A percentile compares a stretch with the other conserved stretches of the same genome.
Conservation (phyloP, 1,140 invertebrate species). For the Heliconius congener region DNA sequence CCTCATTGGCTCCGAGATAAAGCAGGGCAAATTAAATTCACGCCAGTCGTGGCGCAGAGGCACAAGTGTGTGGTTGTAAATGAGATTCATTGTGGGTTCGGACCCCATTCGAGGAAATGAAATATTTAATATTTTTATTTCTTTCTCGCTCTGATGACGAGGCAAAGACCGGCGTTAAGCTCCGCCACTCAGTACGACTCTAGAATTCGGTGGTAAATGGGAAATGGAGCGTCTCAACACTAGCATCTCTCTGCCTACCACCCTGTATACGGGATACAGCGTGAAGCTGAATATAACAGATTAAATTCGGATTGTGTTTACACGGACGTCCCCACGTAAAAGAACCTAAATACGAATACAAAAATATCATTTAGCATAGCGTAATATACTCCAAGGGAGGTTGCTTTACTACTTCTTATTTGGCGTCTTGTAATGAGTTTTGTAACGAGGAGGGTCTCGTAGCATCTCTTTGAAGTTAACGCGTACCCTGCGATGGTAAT, state of each 20-base stretch:
- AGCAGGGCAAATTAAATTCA: conserved; percentile 46
- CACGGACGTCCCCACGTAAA: conserved; percentile 64
- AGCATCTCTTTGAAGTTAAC: conserved; percentile 60
- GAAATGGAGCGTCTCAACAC: too few species aligned
- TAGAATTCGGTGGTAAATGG: too few species aligned
- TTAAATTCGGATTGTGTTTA: conserved; percentile 74
- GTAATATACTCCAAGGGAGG: conserved; percentile 69
- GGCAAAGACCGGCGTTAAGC: too few species aligned
- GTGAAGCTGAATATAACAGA: conserved; percentile 41
- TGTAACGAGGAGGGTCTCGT: conserved; percentile 59
- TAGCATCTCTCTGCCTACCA: too few species aligned
- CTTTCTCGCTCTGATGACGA: too few species aligned
- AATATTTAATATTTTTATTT: too few species aligned
- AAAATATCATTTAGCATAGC: conserved; percentile 77
- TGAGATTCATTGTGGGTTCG: too few species aligned
- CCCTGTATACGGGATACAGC: too few species aligned
- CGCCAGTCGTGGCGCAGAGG: too few species aligned
- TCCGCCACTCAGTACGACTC: too few species aligned
- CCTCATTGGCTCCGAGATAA: conserved; percentile 72
- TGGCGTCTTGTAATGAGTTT: conserved; percentile 77
- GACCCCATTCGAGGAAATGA: too few species aligned
- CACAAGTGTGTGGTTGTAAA: too few species aligned
- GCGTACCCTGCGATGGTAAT: conserved; percentile 46
- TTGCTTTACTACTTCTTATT: conserved; percentile 76
- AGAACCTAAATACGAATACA: conserved; percentile 66